Evolutionary conservation across 2,113 vertebrate species (phyloP).

Genomic region (Serinus canaria): DNA sequence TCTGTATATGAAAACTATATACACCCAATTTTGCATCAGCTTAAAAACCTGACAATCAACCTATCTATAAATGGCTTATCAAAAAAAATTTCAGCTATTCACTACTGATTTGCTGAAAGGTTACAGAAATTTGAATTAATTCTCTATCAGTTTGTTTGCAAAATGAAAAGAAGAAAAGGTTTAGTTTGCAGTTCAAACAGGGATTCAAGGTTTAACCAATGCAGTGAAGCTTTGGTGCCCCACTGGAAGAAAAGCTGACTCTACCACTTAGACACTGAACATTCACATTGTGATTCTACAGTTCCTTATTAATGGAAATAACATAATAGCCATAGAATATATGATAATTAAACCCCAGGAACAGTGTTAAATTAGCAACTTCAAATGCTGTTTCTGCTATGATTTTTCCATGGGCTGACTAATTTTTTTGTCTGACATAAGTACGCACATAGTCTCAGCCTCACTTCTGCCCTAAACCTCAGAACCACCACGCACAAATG

Average conservation of each 20-base stretch:
- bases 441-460: neutral
- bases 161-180: neutral
- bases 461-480: neutral
- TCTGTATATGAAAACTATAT: neutral
- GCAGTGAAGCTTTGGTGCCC: rapidly evolving
- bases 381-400: neutral
- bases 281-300: neutral
- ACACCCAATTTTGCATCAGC: neutral
- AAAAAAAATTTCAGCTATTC: neutral
- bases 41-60: neutral
- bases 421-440: neutral
- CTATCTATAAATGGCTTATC: neutral
- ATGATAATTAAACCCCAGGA: neutral
- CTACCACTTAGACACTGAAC: neutral
- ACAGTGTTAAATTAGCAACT: neutral
- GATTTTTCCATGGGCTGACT: neutral
- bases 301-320: neutral
- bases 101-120: neutral
- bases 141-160: neutral
- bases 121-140: neutral
- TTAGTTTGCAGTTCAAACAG: neutral
- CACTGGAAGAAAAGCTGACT: neutral
- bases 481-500: neutral
- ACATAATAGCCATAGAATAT: neutral
- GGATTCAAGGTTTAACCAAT: neutral